phyloP scores from a whole-genome alignment of 2,888 invertebrate genomes.

The Empis livida region DNA sequence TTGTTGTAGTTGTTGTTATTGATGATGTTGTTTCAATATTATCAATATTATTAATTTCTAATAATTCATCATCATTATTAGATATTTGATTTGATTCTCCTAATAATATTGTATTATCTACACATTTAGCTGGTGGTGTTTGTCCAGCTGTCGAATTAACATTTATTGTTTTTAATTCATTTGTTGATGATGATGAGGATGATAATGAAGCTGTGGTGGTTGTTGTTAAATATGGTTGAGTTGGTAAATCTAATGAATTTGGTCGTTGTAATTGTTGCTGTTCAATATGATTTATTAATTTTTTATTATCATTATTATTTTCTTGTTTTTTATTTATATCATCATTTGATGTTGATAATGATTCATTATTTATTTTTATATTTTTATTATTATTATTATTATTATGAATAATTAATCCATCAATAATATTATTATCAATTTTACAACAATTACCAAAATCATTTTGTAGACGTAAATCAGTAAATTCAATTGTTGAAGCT shows the following conservation, averaged over 20 bases:
- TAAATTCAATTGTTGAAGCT: constrained; percentile 34
- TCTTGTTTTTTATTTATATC: constrained; percentile 5
- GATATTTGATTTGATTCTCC: background rate
- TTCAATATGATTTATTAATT: background rate
- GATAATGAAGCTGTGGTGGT: constrained; percentile 1
- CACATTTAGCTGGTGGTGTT: constrained; percentile 22
- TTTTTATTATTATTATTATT: background rate
- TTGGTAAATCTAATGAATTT: constrained; percentile 28
- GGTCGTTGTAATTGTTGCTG: constrained; percentile 25
- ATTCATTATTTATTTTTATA: background rate
- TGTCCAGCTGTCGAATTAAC: constrained; percentile 25
- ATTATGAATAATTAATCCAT: background rate
- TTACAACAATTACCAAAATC: constrained; percentile 11
- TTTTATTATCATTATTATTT: background rate
- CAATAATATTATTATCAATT: background rate
- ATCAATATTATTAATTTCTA: too few relatives aligned
- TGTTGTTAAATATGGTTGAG: constrained; percentile 6
- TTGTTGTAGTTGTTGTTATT: constrained; percentile 19
- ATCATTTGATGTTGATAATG: background rate
- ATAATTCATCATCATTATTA: background rate
- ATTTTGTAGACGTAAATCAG: constrained; percentile 21
- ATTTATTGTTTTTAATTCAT: constrained; percentile 13
- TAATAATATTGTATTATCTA: too few relatives aligned
- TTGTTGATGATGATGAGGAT: constrained; percentile 5
- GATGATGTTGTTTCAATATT: constrained; percentile 14